A percentile compares a stretch with the other conserved stretches of the same genome.
Conservation (phyloP, 2,797 vertebrate species). For the Mormyrus hasselquistii region DNA sequence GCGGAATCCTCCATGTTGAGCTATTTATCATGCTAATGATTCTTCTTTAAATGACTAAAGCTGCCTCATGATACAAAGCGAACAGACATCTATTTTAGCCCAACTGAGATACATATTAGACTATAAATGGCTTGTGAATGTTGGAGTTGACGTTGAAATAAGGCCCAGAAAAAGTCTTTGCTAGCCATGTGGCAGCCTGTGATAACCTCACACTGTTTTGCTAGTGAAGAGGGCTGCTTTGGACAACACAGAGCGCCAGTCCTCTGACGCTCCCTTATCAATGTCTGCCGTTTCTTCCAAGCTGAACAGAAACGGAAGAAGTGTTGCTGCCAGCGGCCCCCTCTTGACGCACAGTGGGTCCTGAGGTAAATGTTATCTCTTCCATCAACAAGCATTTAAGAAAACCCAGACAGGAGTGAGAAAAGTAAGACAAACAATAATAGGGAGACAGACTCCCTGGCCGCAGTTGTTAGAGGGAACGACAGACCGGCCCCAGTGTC, state of each 20-base stretch:
- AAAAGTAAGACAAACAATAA: constrained; percentile 12
- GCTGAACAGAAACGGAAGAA: neutral
- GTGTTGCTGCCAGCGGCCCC: neutral
- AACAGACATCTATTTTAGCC: neutral
- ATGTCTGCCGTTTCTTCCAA: neutral
- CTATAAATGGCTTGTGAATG: neutral
- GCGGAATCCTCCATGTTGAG: neutral
- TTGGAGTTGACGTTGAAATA: neutral
- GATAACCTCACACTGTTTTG: neutral
- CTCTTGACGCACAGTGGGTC: neutral
- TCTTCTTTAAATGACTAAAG: neutral
- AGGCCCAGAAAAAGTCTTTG: neutral
- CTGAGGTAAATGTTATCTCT: neutral
- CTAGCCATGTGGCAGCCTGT: neutral
- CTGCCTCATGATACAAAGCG: neutral
- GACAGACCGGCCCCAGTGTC: neutral
- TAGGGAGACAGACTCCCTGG: neutral
- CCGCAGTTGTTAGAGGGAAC: neutral
- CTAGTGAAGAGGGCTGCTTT: neutral
- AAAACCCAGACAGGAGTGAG: constrained; percentile 9
- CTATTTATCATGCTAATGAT: neutral
- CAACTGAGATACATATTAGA: neutral
- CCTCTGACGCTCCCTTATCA: neutral
- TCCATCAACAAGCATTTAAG: constrained; percentile 13
- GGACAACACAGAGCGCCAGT: neutral